These are phyloP conservation scores for Chironomus striatipennis DNA, from an alignment of 1,140 invertebrate species.

Conservation along the genomic window DNA sequence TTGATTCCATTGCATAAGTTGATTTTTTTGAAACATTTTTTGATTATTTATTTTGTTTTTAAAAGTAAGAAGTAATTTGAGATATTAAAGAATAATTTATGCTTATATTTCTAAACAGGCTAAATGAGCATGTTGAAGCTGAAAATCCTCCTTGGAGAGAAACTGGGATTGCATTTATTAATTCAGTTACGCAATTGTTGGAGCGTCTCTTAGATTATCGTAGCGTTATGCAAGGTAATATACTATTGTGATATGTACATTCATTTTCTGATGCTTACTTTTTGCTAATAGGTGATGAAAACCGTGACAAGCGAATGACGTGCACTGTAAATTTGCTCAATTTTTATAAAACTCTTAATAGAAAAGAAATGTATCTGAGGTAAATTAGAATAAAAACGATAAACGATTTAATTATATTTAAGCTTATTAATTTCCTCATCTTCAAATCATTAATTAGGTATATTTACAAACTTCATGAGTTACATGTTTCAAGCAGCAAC, in stretches of 20 bases:
- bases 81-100: neutral
- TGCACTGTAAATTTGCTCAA: conserved; percentile 95
- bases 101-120: conserved; percentile 44
- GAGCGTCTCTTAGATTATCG: conserved; percentile 87
- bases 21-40: neutral
- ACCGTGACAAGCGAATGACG: conserved; percentile 89
- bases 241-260: too few species aligned
- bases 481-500: conserved; percentile 89
- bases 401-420: too few species aligned
- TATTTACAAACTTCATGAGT: conserved; percentile 91
- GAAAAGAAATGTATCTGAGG: conserved; percentile 92
- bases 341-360: conserved; percentile 93
- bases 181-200: conserved; percentile 78
- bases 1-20: conserved; percentile 10
- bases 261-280: too few species aligned
- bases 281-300: conserved; percentile 53
- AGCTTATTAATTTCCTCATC: too few species aligned
- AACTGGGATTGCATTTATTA: conserved; percentile 82
- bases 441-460: conserved; percentile 45
- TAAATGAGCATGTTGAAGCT: conserved; percentile 76
- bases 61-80: conserved; percentile 24
- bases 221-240: conserved; percentile 71
- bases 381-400: too few species aligned
- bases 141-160: conserved; percentile 83
- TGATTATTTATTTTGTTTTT: neutral